Evolutionary conservation across 2,113 vertebrate species (phyloP).

Genomic region (Cavia aperea): DNA sequence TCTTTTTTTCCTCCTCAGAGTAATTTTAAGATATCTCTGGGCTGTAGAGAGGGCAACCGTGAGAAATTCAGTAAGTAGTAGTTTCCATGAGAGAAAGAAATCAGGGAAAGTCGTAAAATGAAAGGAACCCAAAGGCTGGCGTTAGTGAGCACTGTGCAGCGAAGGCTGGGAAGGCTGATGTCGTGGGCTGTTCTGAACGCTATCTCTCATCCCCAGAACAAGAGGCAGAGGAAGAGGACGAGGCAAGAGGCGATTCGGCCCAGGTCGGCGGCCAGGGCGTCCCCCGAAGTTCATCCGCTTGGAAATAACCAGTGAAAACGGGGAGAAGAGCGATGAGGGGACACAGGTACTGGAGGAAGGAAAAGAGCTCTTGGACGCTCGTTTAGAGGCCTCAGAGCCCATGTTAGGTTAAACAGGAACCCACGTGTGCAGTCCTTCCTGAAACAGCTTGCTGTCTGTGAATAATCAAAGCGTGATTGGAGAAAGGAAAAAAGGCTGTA

Average conservation of each 20-base stretch:
- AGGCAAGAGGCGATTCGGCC: conserved; percentile 90
- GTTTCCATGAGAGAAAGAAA: neutral
- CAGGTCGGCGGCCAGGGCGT: conserved; percentile 88
- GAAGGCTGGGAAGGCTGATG: neutral
- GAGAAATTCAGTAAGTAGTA: neutral
- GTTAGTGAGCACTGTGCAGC: neutral
- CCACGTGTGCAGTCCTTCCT: neutral
- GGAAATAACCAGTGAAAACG: conserved; percentile 81
- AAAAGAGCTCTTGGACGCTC: neutral
- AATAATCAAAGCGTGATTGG: neutral
- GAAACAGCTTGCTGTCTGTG: neutral
- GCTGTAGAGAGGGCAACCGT: neutral
- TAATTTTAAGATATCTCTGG: conserved; percentile 22
- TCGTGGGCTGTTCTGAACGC: conserved; percentile 38
- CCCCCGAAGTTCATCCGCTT: conserved; percentile 93
- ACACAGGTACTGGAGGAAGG: conserved; percentile 73
- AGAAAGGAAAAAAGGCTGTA: neutral
- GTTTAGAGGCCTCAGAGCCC: neutral
- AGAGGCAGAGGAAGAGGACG: conserved; percentile 89
- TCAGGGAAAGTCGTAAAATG: neutral
- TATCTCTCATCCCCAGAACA: conserved; percentile 78
- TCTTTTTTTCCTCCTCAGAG: neutral
- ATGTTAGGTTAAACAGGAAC: neutral
- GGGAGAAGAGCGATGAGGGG: conserved; percentile 81
- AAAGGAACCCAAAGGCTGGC: neutral